Base-by-base conservation (phyloP, 2,888 invertebrate genomes). In the Cenopis cana region DNA sequence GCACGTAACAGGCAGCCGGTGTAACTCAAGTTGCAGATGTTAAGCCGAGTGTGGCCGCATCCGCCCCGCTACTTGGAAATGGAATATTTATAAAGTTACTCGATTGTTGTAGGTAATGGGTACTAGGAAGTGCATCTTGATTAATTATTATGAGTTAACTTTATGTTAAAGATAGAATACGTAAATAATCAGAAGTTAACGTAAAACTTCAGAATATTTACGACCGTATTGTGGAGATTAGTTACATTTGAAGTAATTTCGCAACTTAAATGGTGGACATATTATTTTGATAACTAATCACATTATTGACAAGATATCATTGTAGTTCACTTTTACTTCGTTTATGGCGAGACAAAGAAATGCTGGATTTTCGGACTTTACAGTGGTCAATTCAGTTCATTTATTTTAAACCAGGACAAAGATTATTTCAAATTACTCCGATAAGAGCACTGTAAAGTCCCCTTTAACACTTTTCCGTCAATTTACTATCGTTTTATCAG, bases 11-110 rank as follows among this genome's bases (percentile, higher is more conserved):
- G 81, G 88, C 89, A 87, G 89, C 86, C 86, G 85, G 93, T 91
- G 91, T 92, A 91, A 93, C 84, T 88, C 91, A 86, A 92, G 93
- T 89, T 92, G 93, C 93, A 92, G 91, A 91, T 92, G 93, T 86
- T 86, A 89, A 89, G 83, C 86, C 88, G 82, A 89, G 86, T 89
- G 90, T 89, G 78, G 89, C 88, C 83, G 84, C 88, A 90, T 93
- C 93, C 92, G 93, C 87, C 78, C 84, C 78, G 81, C 85, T 93
- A 92, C 92, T 90, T 82, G 86, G 93, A 93, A 93, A 84, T 76
- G 83, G 82, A 89, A 89, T 91, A 91, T 92, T 91, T 91, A 92
- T 91, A 91, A 89, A 81, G 84, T 84, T 86, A 83, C 86, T 87
- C 83, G 84, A 85, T 86, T 78, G 81, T 85, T 79, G 78, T 81